Base-by-base conservation (phyloP, 2,113 vertebrate genomes). In the Pogona vitticeps region DNA sequence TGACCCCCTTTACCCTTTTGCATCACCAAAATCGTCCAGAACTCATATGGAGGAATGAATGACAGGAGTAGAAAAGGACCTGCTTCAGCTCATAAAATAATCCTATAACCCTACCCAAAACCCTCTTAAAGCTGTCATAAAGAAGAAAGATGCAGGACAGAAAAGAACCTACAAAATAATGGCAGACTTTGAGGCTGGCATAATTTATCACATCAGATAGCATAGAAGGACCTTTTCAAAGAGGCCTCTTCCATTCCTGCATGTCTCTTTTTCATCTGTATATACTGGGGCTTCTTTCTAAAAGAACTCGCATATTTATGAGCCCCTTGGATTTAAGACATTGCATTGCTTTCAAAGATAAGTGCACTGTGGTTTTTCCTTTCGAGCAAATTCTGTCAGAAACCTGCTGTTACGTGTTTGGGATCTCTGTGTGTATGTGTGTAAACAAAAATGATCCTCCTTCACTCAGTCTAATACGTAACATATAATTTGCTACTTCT, bases 291-390 rank as follows among this genome's bases (percentile, higher is more conserved):
- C 94, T 93, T 91, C 93, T 93, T 93, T 92, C 91, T 91, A 93
- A 91, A 93, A 91, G 90, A 94, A 88, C 87, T 88, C 92, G 80
- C 89, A 93, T 93, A 84, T 91, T 94, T 91, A 93, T 90, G 85
- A 63, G 88, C 71, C 82, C 17, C 86, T 93, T 91, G 84, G 91
- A 93, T 90, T 71, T 80, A 89, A 88, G 91, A 75, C 86, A 83
- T 40, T 65, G 76, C 71, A 83, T 72, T 88, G 83, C 83, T 88
- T 88, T 88, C 28, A 59, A 76, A 61, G 83, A 81, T 81, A 76
- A 61, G 61, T 76, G 71, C 36, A 70, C 63, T 85, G 52, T 42
- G 59, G 18, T 88, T 76, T 85, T 80, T 68, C 36, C 46, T 86
- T 83, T 26, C 56, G 84, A 73, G 38, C 23, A 84, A 71, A 68